phyloP scores from a whole-genome alignment of 1,140 invertebrate genomes.

The Drosophila neocordata region DNA sequence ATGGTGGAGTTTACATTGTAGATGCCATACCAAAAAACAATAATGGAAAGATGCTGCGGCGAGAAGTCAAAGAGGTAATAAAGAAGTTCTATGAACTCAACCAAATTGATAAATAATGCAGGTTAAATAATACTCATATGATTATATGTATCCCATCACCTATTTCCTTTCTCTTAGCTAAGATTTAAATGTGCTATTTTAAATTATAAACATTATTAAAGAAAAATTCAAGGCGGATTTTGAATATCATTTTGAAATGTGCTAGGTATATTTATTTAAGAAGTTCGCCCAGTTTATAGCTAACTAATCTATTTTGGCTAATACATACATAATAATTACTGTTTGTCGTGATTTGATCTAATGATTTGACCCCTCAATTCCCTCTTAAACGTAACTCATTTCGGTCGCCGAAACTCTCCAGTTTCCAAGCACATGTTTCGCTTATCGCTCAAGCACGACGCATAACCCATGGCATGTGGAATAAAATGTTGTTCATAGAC shows the following conservation, averaged over 20 bases:
- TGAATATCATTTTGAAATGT: background rate
- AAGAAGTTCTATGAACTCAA: background rate
- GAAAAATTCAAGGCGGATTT: background rate
- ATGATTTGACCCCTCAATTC: background rate
- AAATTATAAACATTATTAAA: background rate
- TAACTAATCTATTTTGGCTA: constrained; percentile 1
- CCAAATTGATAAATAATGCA: background rate
- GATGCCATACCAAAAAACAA: constrained; percentile 85
- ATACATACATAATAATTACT: constrained; percentile 3
- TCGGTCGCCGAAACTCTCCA: constrained; percentile 38
- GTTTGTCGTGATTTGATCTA: background rate
- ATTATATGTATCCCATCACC: too few relatives aligned
- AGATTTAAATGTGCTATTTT: too few relatives aligned
- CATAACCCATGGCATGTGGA: constrained; percentile 87
- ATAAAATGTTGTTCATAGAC: constrained; percentile 89
- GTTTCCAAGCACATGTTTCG: constrained; percentile 61
- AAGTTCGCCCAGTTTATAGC: background rate
- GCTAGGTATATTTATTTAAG: background rate
- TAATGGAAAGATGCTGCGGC: constrained; percentile 86
- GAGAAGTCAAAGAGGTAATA: background rate
- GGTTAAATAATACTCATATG: background rate
- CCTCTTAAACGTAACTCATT: background rate
- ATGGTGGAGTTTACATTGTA: constrained; percentile 85
- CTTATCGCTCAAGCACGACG: constrained; percentile 85
- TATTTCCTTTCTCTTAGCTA: too few relatives aligned